Evolutionary conservation across 1,140 invertebrate genomes (phyloP).

Genomic region (Pygmarrhopalites habei): DNA sequence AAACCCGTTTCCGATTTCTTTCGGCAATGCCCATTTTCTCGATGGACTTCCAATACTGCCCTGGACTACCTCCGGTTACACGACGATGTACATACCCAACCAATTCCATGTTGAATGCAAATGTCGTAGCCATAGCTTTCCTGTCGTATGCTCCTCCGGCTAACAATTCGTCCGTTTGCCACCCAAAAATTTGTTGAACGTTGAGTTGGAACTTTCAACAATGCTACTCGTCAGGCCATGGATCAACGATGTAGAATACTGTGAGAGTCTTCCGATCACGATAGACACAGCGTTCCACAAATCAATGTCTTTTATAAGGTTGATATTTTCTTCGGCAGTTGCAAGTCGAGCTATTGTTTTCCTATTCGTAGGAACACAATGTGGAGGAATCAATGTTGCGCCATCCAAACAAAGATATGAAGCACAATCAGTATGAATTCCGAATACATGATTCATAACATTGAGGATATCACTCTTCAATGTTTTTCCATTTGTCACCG

Average conservation of each 20-base stretch:
- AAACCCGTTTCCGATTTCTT: too few relatives aligned
- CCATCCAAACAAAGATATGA: not conserved
- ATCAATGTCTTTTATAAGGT: too few relatives aligned
- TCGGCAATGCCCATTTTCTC: too few relatives aligned
- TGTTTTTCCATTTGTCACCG: not conserved
- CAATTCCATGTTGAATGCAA: not conserved
- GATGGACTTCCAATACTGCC: too few relatives aligned
- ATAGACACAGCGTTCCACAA: too few relatives aligned
- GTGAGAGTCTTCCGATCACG: not conserved
- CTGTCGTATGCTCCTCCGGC: conserved; percentile 37
- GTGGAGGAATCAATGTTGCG: not conserved
- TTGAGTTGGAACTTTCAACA: conserved; percentile 44
- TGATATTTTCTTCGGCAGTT: too few relatives aligned
- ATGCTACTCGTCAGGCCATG: conserved; percentile 42
- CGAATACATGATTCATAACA: not conserved
- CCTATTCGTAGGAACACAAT: too few relatives aligned
- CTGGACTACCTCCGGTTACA: too few relatives aligned
- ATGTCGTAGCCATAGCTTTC: not conserved
- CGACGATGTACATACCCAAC: too few relatives aligned
- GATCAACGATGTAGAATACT: conserved; percentile 39
- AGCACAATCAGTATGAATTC: not conserved
- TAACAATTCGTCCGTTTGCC: conserved; percentile 44
- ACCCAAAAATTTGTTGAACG: conserved; percentile 41
- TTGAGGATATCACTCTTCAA: not conserved
- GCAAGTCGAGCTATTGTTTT: too few relatives aligned